Base-by-base conservation (phyloP, 2,888 invertebrate species). In the Allygus modestus region DNA sequence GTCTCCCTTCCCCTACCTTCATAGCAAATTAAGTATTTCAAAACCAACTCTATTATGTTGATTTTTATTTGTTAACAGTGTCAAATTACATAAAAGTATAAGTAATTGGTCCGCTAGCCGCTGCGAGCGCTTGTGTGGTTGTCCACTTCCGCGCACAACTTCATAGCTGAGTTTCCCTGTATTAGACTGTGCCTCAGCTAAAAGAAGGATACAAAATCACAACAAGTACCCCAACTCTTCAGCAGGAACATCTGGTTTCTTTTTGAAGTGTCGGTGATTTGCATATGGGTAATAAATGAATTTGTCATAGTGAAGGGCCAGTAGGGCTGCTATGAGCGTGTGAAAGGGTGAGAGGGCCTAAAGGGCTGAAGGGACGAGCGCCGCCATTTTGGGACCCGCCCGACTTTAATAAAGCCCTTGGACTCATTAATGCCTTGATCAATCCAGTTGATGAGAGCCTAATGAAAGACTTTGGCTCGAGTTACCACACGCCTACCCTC, bases 321-420 rank as follows among this genome's bases (percentile, higher is more conserved):
- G n/a, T n/a, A n/a, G 54, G 77, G 41, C 58, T 58, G 58, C 23
- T 7, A 7, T 0, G 54, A 54, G 2, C 5, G 1, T 46, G 54
- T 23, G 54, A 54, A 0, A 46, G 75, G 46, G 75, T 77, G 75
- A 77, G 46, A 77, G 43, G 41, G 33, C 7, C 9, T 5, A 23
- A 33, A 11, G 33, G 33, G 2, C 71, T 0, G 31, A 73, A 43
- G 75, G 43, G 51, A 1, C 1, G 28, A 28, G 41, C 37, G 46
- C 33, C 79, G 79, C 79, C 79, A 79, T 79, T 33, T 79, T 79
- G 51, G 58, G 51, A 77, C 37, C 79, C 54, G 79, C 58, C 79
- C 79, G 58, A 79, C 5, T 58, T 79, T 79, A 79, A 79, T 79
- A 79, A 54, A 79, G 79, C 33, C 51, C 58, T 54, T 7, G 58